Conservation (phyloP, 1,140 invertebrate species). For the Drosophila prosaltans region DNA sequence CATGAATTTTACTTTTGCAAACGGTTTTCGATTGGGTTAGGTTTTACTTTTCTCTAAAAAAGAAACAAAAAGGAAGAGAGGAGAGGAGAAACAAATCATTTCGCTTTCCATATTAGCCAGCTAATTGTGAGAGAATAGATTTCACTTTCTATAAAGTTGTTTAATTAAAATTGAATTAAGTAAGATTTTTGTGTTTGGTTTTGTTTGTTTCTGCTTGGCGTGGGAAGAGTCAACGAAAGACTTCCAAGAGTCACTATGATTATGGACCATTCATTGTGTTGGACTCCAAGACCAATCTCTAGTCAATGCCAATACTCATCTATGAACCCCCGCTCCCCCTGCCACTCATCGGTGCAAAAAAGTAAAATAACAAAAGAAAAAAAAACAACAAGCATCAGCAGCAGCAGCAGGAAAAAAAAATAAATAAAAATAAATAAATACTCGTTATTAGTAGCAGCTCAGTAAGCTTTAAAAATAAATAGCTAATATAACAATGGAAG, state of each 20-base stretch:
- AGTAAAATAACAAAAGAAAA: constrained; percentile 37
- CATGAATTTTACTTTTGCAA: too few species aligned
- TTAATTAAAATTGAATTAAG: constrained; percentile 73
- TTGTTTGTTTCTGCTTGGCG: constrained; percentile 28
- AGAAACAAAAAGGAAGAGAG: not conserved
- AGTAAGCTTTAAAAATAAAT: constrained; percentile 75
- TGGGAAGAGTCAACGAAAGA: constrained; percentile 49
- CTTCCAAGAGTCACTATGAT: constrained; percentile 19
- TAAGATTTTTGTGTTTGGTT: not conserved
- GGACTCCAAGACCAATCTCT: constrained; percentile 56
- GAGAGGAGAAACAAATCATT: constrained; percentile 13
- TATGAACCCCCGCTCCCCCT: not conserved
- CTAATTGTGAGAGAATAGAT: constrained; percentile 34
- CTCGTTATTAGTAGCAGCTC: constrained; percentile 58
- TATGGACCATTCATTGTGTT: constrained; percentile 56
- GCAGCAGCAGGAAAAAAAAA: constrained; percentile 25
- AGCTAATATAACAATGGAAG: constrained; percentile 73
- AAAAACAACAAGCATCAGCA: constrained; percentile 31
- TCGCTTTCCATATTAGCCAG: constrained; percentile 39
- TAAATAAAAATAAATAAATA: constrained; percentile 32
- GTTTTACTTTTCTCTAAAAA: not conserved
- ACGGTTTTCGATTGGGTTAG: too few species aligned
- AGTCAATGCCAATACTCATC: constrained; percentile 59
- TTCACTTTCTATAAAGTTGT: constrained; percentile 51
- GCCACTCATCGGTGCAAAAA: constrained; percentile 44